These are phyloP conservation scores for Herpetotheres cachinnans DNA, from an alignment of 2,113 vertebrate genomes.

Conservation along the genomic window DNA sequence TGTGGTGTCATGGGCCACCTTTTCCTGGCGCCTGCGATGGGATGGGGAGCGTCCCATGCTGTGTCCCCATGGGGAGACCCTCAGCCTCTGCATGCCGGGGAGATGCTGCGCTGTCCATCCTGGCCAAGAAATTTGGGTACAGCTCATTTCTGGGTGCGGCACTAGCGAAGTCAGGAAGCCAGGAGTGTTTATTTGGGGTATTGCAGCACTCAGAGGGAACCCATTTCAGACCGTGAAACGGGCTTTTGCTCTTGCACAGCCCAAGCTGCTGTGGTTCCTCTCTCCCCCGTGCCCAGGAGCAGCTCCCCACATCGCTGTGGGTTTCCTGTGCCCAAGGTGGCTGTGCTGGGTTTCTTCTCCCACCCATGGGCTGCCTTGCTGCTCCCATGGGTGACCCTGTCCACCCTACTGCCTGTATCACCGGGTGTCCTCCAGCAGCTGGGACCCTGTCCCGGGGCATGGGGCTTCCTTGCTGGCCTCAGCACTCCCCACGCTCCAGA, in stretches of 20 bases:
- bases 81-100: not conserved
- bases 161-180: not conserved
- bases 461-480: not conserved
- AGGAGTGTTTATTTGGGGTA: not conserved
- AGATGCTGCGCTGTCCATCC: not conserved
- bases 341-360: not conserved
- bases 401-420: not conserved
- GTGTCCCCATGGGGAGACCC: not conserved
- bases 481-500: fast-evolving
- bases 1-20: not conserved
- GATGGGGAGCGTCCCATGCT: not conserved
- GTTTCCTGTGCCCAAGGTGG: not conserved
- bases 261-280: not conserved
- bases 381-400: too few relatives aligned
- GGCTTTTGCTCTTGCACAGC: not conserved
- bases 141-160: not conserved
- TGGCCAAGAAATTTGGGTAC: not conserved
- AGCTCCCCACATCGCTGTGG: not conserved
- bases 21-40: not conserved
- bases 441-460: not conserved
- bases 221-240: not conserved
- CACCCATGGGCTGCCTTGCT: not conserved
- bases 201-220: not conserved
- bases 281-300: not conserved
- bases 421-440: not conserved